Evolutionary conservation across 2,797 vertebrate species (phyloP).

Genomic region (Takifugu ocellatus): DNA sequence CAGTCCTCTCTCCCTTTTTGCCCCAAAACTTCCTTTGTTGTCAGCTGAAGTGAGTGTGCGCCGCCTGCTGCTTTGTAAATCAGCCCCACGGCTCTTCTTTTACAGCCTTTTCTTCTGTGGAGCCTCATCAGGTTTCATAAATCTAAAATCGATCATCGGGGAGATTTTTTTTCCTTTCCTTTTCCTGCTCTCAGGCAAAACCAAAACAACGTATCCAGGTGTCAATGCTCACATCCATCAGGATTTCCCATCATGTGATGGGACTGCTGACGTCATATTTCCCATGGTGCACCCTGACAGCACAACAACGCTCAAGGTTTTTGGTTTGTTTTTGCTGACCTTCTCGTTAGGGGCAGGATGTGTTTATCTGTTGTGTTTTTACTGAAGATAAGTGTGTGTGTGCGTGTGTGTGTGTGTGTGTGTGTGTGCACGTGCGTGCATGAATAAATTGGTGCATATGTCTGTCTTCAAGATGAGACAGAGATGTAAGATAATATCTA

Average conservation of each 20-base stretch:
- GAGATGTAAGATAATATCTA: constrained; percentile 35
- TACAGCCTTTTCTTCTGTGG: constrained; percentile 14
- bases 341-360: constrained; percentile 15
- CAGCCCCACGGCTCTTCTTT: constrained; percentile 5
- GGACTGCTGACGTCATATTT: constrained; percentile 39
- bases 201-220: constrained; percentile 42
- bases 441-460: constrained; percentile 9
- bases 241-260: constrained; percentile 38
- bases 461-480: constrained; percentile 42
- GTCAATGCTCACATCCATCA: constrained; percentile 56
- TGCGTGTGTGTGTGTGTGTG: constrained; percentile 9
- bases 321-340: too few relatives aligned
- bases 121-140: constrained; percentile 38
- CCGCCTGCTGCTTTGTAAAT: constrained; percentile 3
- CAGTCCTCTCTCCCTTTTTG: neutral
- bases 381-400: constrained; percentile 4
- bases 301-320: neutral
- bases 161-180: constrained; percentile 5
- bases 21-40: constrained; percentile 1
- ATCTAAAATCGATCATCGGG: constrained; percentile 52
- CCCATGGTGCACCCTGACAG: constrained; percentile 22
- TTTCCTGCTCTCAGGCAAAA: constrained; percentile 35
- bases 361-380: constrained; percentile 31
- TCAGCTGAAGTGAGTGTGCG: constrained; percentile 4
- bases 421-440: constrained; percentile 1